Conservation (phyloP, 2,888 invertebrate species). For the Napeogenes sylphis region DNA sequence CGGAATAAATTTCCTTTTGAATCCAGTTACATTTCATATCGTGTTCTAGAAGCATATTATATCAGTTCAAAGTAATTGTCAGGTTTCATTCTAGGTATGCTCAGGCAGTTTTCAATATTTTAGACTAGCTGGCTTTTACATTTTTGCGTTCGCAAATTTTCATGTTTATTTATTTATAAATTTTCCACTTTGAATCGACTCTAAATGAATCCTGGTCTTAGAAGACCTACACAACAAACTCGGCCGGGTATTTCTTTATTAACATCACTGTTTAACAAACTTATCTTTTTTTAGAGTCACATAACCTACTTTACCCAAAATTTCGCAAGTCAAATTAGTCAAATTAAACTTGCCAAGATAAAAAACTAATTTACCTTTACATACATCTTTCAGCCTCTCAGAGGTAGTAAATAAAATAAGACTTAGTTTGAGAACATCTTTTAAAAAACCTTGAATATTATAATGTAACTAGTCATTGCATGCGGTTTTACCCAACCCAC, state of each 20-base stretch:
- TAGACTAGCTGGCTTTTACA: neutral
- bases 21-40: slow-evolving; percentile 44
- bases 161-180: neutral
- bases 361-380: too few relatives aligned
- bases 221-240: too few relatives aligned
- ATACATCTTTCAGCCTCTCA: too few relatives aligned
- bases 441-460: too few relatives aligned
- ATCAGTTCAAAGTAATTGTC: slow-evolving; percentile 33
- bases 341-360: neutral
- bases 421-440: too few relatives aligned
- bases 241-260: too few relatives aligned
- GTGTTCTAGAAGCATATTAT: slow-evolving; percentile 35
- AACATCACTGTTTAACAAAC: too few relatives aligned
- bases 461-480: too few relatives aligned
- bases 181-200: too few relatives aligned
- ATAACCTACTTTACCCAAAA: neutral
- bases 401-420: too few relatives aligned
- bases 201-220: too few relatives aligned
- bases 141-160: neutral
- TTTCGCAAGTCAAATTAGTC: neutral
- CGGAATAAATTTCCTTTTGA: slow-evolving; percentile 53
- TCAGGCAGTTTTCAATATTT: slow-evolving; percentile 13
- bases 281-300: neutral
- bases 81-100: slow-evolving; percentile 22
- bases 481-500: too few relatives aligned